Evolutionary conservation across 2,113 vertebrate genomes (phyloP).

Genomic region (rabbit (Oryctolagus cuniculus)): mOryCun1.1 NC_091434.1:127512501-127513000

Average conservation of each 20-base stretch:
- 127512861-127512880: not conserved
- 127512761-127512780: not conserved
- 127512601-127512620: not conserved
- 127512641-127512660: not conserved
- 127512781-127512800: not conserved
- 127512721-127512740: too few species aligned
- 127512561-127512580: not conserved
- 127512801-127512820: not conserved
- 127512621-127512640: not conserved
- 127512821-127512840: not conserved
- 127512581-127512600: not conserved
- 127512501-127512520: not conserved
- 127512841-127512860: not conserved
- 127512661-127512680: not conserved
- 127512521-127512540: not conserved
- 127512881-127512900: not conserved
- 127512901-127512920: constrained; percentile 42
- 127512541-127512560: not conserved
- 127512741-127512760: not conserved
- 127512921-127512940: not conserved
- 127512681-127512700: not conserved
- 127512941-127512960: not conserved
- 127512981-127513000: not conserved
- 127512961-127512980: not conserved
- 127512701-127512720: not conserved